Evolutionary conservation across 2,113 vertebrate genomes (phyloP), one percentile per base, ranked within the genome.

Genomic region (Poecilia latipinna): DNA sequence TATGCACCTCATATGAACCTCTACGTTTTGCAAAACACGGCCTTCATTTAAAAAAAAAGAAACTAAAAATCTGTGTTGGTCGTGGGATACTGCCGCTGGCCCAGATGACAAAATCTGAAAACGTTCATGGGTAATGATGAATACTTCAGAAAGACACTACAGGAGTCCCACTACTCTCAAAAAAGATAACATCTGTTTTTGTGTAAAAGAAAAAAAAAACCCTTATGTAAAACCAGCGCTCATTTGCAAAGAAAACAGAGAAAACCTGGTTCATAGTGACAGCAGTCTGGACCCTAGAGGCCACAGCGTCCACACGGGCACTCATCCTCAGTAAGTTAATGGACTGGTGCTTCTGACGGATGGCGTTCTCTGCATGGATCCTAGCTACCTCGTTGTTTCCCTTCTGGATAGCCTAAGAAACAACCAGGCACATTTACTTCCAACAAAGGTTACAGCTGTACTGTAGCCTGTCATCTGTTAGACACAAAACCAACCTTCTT

Each of bases 241-340:
- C 17, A 48, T 17, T 17, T 48, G 13, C 44, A 48, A 19, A 17
- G 44, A 48, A 17, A 48, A 48, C 13, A 69, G 19, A 13, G 4
- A 10, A 84, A 79, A 96, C 96, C 94, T 97, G 96, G 93, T 97
- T 97, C 95, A 97, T 96, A 0, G 96, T 98, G 72, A 97, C 96
- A 0, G 97, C 97, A 1, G 96, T 97, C 91, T 97, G 96, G 12
- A 97, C 96, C 19, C 96, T 86, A 1, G 96, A 95, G 0, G 97
- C 96, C 44, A 97, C 97, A 0, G 96, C 96, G 12, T 97, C 96
- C 39, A 97, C 97, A 7, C 96, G 93, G n/a, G 96, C 95, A 7
- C 96, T 97, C 96, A 97, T 97, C 54, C 96, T 93, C 90, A 97
- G 37, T 91, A 97, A 96, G 82, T 96, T 97, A 77, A 98, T 95